A percentile compares a stretch with the other conserved stretches of the same genome.
These are phyloP conservation scores for Crocallis elinguaria DNA, from an alignment of 2,888 invertebrate species.

Conservation along the genomic window DNA sequence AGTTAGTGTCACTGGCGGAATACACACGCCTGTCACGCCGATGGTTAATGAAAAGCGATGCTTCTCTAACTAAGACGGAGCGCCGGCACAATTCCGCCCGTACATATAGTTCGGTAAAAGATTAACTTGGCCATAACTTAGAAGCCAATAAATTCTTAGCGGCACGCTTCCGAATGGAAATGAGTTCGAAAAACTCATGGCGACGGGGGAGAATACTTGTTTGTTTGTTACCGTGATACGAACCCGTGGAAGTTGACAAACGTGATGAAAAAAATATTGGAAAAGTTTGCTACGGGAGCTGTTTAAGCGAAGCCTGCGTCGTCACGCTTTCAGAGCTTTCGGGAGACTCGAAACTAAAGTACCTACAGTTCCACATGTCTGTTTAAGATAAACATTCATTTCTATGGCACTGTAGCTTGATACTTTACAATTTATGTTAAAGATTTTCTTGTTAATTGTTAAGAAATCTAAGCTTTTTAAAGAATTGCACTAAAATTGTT, in stretches of 20 bases:
- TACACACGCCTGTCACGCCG: slow-evolving; percentile 56
- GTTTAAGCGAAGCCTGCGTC: slow-evolving; percentile 53
- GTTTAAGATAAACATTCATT: neutral
- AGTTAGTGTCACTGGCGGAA: slow-evolving; percentile 47
- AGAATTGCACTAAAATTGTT: too few relatives aligned
- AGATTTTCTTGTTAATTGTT: too few relatives aligned
- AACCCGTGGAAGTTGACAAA: slow-evolving; percentile 64
- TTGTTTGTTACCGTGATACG: slow-evolving; percentile 72
- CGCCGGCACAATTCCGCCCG: slow-evolving; percentile 44
- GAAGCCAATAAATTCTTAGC: slow-evolving; percentile 61
- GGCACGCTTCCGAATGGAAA: slow-evolving; percentile 65
- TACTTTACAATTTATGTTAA: neutral
- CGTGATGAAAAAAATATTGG: slow-evolving; percentile 79
- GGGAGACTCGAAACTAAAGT: slow-evolving; percentile 16
- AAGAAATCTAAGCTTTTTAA: too few relatives aligned
- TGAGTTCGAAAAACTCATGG: slow-evolving; percentile 69
- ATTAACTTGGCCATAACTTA: slow-evolving; percentile 52
- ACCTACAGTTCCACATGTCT: too few relatives aligned
- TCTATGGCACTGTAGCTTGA: neutral
- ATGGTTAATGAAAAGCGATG: slow-evolving; percentile 73
- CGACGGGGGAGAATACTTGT: slow-evolving; percentile 65
- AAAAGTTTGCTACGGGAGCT: slow-evolving; percentile 64
- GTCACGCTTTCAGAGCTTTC: slow-evolving; percentile 44
- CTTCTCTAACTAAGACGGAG: slow-evolving; percentile 68
- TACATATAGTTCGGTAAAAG: slow-evolving; percentile 44